A percentile compares a stretch with the other conserved stretches of the same genome.
Evolutionary conservation across 2,797 vertebrate species (phyloP).

Genomic region (Choloepus didactylus): DNA sequence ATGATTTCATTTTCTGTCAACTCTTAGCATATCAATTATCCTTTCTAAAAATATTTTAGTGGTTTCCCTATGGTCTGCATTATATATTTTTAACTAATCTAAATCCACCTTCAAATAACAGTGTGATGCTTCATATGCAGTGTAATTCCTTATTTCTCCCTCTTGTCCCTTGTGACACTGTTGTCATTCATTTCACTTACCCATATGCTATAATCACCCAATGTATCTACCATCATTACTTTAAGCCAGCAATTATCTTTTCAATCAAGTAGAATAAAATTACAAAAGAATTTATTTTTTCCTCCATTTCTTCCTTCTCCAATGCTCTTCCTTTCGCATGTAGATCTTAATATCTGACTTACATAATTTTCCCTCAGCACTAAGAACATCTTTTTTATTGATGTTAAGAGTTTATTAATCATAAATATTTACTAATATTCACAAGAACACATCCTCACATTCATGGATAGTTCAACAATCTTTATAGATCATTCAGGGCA

Average conservation of each 20-base stretch:
- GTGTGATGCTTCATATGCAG: not conserved
- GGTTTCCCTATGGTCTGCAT: not conserved
- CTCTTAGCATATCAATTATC: not conserved
- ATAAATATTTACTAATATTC: too few species aligned
- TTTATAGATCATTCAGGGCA: slow-evolving; percentile 18
- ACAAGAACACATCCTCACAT: too few species aligned
- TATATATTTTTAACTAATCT: not conserved
- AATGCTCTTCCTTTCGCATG: not conserved
- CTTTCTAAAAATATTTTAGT: not conserved
- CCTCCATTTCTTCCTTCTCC: not conserved
- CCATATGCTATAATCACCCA: not conserved
- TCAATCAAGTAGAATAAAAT: not conserved
- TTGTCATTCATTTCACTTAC: too few species aligned
- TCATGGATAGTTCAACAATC: too few species aligned
- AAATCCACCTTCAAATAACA: not conserved
- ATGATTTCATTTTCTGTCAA: not conserved
- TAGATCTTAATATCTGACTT: not conserved
- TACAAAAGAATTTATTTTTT: not conserved
- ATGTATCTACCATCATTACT: not conserved
- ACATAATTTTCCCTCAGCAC: not conserved
- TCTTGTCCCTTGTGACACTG: not conserved
- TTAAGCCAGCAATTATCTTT: not conserved
- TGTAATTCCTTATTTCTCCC: not conserved
- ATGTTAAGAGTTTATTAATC: too few species aligned
- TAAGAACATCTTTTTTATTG: not conserved